phyloP scores from a whole-genome alignment of 2,797 vertebrate genomes.

The Sternotherus odoratus region DNA sequence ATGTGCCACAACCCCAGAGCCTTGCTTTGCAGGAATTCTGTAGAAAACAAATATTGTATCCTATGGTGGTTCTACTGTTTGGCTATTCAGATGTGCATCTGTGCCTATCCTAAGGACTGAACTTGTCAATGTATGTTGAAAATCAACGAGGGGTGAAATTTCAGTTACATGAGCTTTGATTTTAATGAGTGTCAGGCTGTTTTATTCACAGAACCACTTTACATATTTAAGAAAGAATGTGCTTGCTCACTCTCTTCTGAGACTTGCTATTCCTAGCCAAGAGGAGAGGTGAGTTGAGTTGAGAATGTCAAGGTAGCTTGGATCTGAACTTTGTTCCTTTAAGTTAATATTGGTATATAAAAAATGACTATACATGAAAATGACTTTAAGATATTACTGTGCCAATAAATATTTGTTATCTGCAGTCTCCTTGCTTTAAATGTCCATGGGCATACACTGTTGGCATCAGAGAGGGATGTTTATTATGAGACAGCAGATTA shows the following conservation, averaged over 20 bases:
- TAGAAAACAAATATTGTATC: background rate
- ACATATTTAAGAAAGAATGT: background rate
- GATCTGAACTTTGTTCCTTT: background rate
- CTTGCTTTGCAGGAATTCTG: background rate
- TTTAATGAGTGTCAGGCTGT: background rate
- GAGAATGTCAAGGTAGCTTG: background rate
- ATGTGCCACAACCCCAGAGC: background rate
- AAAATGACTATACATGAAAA: background rate
- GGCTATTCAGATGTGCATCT: background rate
- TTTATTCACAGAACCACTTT: background rate
- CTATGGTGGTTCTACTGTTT: background rate
- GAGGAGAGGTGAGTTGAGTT: too few relatives aligned
- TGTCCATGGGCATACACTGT: constrained; percentile 3
- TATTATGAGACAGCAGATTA: constrained; percentile 41
- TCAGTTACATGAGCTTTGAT: background rate
- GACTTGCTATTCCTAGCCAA: background rate
- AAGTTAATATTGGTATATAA: background rate
- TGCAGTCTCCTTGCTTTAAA: constrained; percentile 13
- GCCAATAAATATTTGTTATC: background rate
- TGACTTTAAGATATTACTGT: background rate
- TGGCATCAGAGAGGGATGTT: background rate
- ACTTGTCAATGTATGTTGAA: background rate
- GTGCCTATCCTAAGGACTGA: background rate
- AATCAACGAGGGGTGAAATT: background rate
- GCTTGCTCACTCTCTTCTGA: background rate